These are phyloP conservation scores for Leptopilina boulardi DNA, from an alignment of 1,140 invertebrate species.

Conservation along the genomic window DNA sequence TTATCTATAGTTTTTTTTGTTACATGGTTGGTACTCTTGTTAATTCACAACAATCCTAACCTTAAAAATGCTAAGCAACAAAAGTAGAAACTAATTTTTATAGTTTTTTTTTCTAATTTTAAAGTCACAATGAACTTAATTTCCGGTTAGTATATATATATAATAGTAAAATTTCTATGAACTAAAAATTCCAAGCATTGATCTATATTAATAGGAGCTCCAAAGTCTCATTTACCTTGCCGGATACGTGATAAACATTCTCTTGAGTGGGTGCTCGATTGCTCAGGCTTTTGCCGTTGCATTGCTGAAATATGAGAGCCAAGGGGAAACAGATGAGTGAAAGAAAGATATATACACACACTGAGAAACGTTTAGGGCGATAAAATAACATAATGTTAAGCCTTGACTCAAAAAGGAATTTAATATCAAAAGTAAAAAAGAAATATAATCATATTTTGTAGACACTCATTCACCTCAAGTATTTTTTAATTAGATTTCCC, in stretches of 20 bases:
- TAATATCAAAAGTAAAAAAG: not conserved
- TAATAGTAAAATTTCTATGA: not conserved
- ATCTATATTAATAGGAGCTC: not conserved
- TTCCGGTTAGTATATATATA: not conserved
- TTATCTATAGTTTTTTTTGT: too few species aligned
- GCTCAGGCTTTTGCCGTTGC: not conserved
- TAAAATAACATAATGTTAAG: not conserved
- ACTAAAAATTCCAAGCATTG: not conserved
- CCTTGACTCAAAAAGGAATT: not conserved
- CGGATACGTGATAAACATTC: conserved; percentile 5
- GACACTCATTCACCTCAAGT: not conserved
- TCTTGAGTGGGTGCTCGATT: conserved; percentile 26
- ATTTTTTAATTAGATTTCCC: not conserved
- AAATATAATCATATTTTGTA: not conserved
- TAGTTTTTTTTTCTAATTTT: too few species aligned
- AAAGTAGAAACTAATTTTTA: too few species aligned
- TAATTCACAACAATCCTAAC: too few species aligned
- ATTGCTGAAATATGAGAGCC: conserved; percentile 27
- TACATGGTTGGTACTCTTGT: too few species aligned
- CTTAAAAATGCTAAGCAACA: too few species aligned
- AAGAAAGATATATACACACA: conserved; percentile 12
- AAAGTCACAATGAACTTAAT: not conserved
- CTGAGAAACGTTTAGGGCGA: conserved; percentile 15
- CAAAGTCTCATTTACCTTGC: conserved; percentile 9
- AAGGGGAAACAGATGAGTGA: conserved; percentile 25